Percentiles rank a stretch among this genome's conserved stretches.
phyloP scores from a whole-genome alignment of 53 echinoderm and acorn worm species.

The Paracentrotus lividus region DNA sequence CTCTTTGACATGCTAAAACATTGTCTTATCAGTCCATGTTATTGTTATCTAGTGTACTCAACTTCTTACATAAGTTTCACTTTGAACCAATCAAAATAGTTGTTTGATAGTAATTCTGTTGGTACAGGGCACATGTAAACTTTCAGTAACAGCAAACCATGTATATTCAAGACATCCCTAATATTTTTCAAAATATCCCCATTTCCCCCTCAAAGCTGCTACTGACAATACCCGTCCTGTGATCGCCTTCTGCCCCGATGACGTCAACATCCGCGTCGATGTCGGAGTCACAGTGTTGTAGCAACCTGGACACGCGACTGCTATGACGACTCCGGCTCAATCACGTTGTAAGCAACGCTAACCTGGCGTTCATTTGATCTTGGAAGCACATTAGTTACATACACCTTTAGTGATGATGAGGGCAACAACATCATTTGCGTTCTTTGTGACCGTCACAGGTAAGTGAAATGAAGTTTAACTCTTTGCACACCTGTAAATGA shows the following conservation, averaged over 20 bases:
- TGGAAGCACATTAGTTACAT: constrained; percentile 73
- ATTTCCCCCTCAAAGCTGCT: not conserved
- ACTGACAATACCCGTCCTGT: constrained; percentile 76
- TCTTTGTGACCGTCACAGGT: constrained; percentile 72
- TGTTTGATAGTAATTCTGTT: not conserved
- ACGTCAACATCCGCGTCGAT: constrained; percentile 73
- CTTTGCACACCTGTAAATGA: no score
- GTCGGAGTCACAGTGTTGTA: constrained; percentile 58
- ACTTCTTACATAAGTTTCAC: no score
- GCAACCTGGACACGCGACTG: constrained; percentile 80
- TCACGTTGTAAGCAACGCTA: constrained; percentile 35
- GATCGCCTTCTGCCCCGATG: constrained; percentile 74
- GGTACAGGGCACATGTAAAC: not conserved
- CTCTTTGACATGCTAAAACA: not conserved
- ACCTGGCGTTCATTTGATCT: constrained; percentile 65
- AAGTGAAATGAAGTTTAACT: not conserved
- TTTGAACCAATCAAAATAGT: no score
- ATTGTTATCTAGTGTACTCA: not conserved
- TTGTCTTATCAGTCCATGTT: not conserved
- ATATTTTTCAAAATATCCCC: not conserved
- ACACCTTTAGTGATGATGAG: constrained; percentile 80
- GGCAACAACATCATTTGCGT: constrained; percentile 75
- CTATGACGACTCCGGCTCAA: constrained; percentile 81
- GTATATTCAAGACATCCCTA: not conserved
- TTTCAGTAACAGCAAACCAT: no score